Evolutionary conservation across 2,888 invertebrate genomes (phyloP).

Genomic region (Tenthredo livida): DNA sequence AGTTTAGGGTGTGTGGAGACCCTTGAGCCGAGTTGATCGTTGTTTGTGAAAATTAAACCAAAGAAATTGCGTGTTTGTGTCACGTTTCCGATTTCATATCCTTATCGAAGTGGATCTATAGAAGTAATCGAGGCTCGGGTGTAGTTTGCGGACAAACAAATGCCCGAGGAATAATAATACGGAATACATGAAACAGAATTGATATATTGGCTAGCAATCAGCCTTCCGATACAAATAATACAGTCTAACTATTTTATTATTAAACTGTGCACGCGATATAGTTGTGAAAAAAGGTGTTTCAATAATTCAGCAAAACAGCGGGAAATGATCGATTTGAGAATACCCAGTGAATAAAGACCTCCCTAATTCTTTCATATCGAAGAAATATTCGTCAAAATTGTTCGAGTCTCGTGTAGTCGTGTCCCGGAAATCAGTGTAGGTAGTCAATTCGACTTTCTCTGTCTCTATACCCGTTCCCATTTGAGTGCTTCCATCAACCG

Average conservation of each 20-base stretch:
- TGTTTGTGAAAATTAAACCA: conserved; percentile 49
- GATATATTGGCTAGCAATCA: conserved; percentile 7
- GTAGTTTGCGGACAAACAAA: conserved; percentile 45
- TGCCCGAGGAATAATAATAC: conserved; percentile 34
- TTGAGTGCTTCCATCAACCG: conserved; percentile 54
- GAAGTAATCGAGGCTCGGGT: conserved; percentile 30
- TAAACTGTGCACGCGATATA: conserved; percentile 37
- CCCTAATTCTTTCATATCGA: conserved; percentile 12
- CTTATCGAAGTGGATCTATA: conserved; percentile 31
- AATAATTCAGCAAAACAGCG: conserved; percentile 32
- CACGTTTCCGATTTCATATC: conserved; percentile 41
- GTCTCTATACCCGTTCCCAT: conserved; percentile 37
- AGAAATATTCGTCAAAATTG: not conserved
- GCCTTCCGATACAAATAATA: conserved; percentile 20
- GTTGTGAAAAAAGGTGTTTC: conserved; percentile 4
- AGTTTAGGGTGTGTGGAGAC: conserved; percentile 41
- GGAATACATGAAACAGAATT: conserved; percentile 27
- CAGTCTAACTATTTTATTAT: conserved; percentile 32
- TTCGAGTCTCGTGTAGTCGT: not conserved
- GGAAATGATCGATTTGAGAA: conserved; percentile 28
- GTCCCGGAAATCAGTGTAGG: conserved; percentile 40
- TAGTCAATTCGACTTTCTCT: conserved; percentile 19
- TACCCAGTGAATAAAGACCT: not conserved
- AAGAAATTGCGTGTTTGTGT: conserved; percentile 49
- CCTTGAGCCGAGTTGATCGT: conserved; percentile 42